Evolutionary conservation across 2,113 vertebrate genomes (phyloP), one percentile per base, ranked within the genome.

Genomic region (Xenopus borealis): DNA sequence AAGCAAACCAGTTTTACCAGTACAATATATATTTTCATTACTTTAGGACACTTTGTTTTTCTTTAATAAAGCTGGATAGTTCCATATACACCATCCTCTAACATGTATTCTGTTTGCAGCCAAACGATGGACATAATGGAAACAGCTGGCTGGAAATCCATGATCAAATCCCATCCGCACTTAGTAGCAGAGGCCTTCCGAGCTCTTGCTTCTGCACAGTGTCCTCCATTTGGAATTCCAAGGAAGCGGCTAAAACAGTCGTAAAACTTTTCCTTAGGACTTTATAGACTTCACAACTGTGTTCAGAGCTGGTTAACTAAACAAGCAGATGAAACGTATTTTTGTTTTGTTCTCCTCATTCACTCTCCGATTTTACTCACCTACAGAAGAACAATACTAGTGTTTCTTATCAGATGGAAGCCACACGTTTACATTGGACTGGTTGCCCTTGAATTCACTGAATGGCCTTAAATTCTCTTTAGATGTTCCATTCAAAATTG

Each of bases 81-180:
- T 45, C 10, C 27, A n/a, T 53, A 9, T 6, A 40, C 33, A 6
- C 33, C 33, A 40, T 40, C 33, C 12, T 3, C 20, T 23, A 63
- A 84, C 75, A 80, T 79, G 0, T 83, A 78, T 40, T 88, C 50
- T 80, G 83, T 89, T 96, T 93, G 81, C 92, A 99, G 96, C 87
- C 95, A 98, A 87, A 93, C 94, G 76, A 88, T 94, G 62, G 96
- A 98, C 81, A 95, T 99, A 89, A 98, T 98, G 95, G 96, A 99
- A 88, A 99, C 97, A 50, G 92, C 96, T 65, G 96, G 96, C 82
- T 98, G 96, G 96, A 99, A 99, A 90, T 96, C 96, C 85, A 99
- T 99, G 97, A 96, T 99, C 91, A 95, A 97, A 80, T 98, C 96
- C 82, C 97, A 98, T 86, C 97, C 97, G 86, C 97, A 99, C 86